Percentiles rank a stretch among this genome's conserved stretches.
Conservation (phyloP, 2,888 invertebrate species). For the Strigamia maritima region DNA sequence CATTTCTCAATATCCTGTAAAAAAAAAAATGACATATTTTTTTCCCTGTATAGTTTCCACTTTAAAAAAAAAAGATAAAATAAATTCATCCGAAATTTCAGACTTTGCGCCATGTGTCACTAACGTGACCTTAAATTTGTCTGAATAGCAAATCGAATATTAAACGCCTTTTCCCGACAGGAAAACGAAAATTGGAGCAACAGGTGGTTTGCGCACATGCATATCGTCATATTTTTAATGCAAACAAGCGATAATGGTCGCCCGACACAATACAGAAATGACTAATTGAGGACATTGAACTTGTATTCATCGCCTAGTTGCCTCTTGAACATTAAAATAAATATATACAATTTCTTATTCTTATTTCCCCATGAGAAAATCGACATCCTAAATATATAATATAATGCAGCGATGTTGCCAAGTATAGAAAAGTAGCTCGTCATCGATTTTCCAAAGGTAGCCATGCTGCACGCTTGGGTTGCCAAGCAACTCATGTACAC, state of each 20-base stretch:
- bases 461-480: neutral
- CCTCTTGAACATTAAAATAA: neutral
- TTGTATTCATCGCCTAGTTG: neutral
- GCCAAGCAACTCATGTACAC: neutral
- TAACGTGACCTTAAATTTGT: neutral
- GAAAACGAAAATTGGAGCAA: conserved; percentile 15
- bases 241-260: neutral
- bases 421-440: neutral
- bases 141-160: neutral
- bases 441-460: conserved; percentile 25
- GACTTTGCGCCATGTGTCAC: conserved; percentile 1
- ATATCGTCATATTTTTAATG: neutral
- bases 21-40: conserved; percentile 1
- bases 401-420: neutral
- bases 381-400: too few relatives aligned
- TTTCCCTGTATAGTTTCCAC: neutral
- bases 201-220: neutral
- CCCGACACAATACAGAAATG: neutral
- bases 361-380: neutral
- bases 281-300: conserved; percentile 1
- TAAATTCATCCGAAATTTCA: neutral
- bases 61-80: too few relatives aligned
- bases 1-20: conserved; percentile 15
- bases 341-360: neutral
- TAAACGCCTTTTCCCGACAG: neutral